Evolutionary conservation across 2,113 vertebrate genomes (phyloP).

Genomic region (Corythoichthys haematopterus): DNA sequence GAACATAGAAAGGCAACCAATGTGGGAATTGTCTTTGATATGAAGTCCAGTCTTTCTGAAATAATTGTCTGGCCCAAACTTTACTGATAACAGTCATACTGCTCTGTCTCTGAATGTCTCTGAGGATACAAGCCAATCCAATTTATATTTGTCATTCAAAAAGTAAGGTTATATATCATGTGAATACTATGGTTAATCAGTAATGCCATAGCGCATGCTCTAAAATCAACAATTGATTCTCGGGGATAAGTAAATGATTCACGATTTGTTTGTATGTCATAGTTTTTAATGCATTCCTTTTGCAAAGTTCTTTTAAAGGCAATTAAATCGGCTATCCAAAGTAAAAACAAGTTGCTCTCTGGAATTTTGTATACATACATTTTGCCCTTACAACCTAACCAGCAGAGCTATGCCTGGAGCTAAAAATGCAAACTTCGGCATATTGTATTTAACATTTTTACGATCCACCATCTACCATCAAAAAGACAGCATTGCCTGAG

Average conservation of each 20-base stretch:
- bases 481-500: background rate
- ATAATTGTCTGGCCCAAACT: slow-evolving; percentile 22
- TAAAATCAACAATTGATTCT: slow-evolving; percentile 1
- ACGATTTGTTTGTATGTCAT: background rate
- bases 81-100: slow-evolving; percentile 27
- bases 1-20: slow-evolving; percentile 26
- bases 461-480: slow-evolving; percentile 1
- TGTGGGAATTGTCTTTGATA: slow-evolving; percentile 36
- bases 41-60: slow-evolving; percentile 19
- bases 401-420: background rate
- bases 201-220: slow-evolving; percentile 3
- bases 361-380: background rate
- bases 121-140: slow-evolving; percentile 11
- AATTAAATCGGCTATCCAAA: background rate
- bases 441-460: slow-evolving; percentile 2
- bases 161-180: slow-evolving; percentile 12
- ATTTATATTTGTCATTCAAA: slow-evolving; percentile 1
- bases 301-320: background rate
- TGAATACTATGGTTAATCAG: background rate
- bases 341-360: background rate
- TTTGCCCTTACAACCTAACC: background rate
- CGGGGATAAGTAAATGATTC: background rate
- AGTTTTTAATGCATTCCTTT: background rate
- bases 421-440: background rate
- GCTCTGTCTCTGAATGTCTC: slow-evolving; percentile 9